A percentile compares a stretch with the other conserved stretches of the same genome.
phyloP scores from a whole-genome alignment of 1,140 invertebrate species.

The Dolichoris vasculosae region DNA sequence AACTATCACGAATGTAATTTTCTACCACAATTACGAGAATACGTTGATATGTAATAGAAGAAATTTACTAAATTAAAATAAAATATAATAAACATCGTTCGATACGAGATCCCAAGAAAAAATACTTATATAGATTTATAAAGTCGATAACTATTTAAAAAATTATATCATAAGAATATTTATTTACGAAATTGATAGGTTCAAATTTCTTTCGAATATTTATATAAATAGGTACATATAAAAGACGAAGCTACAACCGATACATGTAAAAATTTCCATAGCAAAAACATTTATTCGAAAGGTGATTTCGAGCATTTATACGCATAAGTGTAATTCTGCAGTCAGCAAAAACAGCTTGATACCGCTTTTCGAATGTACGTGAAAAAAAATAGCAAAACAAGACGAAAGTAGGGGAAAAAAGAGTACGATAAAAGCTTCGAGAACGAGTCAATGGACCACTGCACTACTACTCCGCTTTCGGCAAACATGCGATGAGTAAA shows the following conservation, averaged over 20 bases:
- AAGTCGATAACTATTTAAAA: too few relatives aligned
- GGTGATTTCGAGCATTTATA: neutral
- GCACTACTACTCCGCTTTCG: slow-evolving; percentile 17
- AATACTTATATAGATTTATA: neutral
- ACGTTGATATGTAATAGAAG: neutral
- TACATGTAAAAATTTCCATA: too few relatives aligned
- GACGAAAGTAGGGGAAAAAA: neutral
- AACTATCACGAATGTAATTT: too few relatives aligned
- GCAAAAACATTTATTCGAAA: neutral
- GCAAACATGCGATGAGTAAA: slow-evolving; percentile 34
- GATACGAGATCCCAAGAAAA: neutral
- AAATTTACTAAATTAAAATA: too few relatives aligned
- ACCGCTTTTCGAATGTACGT: neutral
- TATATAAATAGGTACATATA: too few relatives aligned
- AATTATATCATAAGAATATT: too few relatives aligned
- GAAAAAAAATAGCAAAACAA: neutral
- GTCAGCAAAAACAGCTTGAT: neutral
- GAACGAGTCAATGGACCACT: slow-evolving; percentile 30
- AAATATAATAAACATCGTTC: too few relatives aligned
- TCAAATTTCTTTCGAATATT: too few relatives aligned
- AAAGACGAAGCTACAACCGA: too few relatives aligned
- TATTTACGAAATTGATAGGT: too few relatives aligned
- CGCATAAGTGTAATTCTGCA: neutral
- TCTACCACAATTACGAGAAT: too few relatives aligned
- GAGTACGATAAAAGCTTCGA: neutral